Conservation (phyloP, 2,113 vertebrate species). For the Telmatochromis sp. region DNA sequence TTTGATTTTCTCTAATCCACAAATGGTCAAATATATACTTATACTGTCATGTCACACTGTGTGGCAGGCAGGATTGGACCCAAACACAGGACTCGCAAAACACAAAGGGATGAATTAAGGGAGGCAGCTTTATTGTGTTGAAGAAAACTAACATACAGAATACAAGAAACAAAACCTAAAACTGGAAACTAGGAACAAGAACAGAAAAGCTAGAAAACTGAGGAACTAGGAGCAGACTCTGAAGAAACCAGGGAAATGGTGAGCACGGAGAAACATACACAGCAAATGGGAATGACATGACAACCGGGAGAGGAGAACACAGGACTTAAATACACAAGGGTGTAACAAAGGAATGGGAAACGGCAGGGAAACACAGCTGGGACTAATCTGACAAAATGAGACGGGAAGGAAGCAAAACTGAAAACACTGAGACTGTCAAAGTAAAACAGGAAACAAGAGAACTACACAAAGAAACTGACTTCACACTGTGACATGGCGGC, state of each 20-base stretch:
- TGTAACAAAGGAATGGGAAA: rapidly evolving
- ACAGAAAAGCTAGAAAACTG: background rate
- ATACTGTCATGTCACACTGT: background rate
- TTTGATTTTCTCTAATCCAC: background rate
- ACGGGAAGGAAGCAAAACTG: background rate
- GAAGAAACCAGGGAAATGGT: background rate
- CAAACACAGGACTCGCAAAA: background rate
- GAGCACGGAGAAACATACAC: background rate
- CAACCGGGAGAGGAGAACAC: background rate
- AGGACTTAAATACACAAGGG: background rate
- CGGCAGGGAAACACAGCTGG: background rate
- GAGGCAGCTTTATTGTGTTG: background rate
- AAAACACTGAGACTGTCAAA: background rate
- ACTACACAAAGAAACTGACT: background rate
- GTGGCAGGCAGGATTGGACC: background rate
- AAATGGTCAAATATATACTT: background rate
- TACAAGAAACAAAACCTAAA: background rate
- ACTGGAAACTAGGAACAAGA: background rate
- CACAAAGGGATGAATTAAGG: background rate
- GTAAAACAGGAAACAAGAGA: background rate
- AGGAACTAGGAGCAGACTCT: background rate
- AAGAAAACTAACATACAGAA: background rate
- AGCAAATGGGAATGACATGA: background rate
- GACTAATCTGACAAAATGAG: background rate
- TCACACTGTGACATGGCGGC: background rate